These are phyloP conservation scores for Epinephelus fuscoguttatus DNA, from an alignment of 2,113 vertebrate genomes.

Conservation along the genomic window DNA sequence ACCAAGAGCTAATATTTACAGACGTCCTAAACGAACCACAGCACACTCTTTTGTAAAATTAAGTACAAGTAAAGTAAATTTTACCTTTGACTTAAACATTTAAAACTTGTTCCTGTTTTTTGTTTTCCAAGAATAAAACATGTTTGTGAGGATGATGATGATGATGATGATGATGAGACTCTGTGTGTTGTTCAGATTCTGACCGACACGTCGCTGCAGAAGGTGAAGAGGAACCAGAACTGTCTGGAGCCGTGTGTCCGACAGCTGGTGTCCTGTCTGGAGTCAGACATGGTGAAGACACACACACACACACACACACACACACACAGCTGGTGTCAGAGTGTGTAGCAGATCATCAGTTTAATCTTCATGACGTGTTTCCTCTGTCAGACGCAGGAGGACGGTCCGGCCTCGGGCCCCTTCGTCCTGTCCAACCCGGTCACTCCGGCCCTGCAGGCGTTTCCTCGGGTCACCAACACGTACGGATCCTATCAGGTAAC, in stretches of 20 bases:
- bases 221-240: conserved; percentile 98
- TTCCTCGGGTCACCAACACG: conserved; percentile 94
- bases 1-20: background rate
- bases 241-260: conserved; percentile 98
- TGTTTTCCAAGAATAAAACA: too few relatives aligned
- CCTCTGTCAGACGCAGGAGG: conserved; percentile 90
- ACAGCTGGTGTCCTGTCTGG: conserved; percentile 96
- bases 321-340: too few relatives aligned
- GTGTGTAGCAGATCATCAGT: background rate
- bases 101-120: too few relatives aligned
- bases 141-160: too few relatives aligned
- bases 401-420: conserved; percentile 88
- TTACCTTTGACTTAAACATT: background rate
- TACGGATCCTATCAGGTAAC: conserved; percentile 93
- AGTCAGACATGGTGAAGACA: conserved; percentile 92
- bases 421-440: conserved; percentile 92
- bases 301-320: background rate
- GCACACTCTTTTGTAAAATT: background rate
- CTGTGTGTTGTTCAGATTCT: conserved; percentile 86
- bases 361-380: background rate
- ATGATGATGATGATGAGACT: background rate
- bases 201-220: conserved; percentile 97
- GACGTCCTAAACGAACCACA: background rate
- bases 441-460: conserved; percentile 90
- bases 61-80: background rate